phyloP scores from a whole-genome alignment of 2,888 invertebrate genomes.

The Alloscopus bannaensis region DNA sequence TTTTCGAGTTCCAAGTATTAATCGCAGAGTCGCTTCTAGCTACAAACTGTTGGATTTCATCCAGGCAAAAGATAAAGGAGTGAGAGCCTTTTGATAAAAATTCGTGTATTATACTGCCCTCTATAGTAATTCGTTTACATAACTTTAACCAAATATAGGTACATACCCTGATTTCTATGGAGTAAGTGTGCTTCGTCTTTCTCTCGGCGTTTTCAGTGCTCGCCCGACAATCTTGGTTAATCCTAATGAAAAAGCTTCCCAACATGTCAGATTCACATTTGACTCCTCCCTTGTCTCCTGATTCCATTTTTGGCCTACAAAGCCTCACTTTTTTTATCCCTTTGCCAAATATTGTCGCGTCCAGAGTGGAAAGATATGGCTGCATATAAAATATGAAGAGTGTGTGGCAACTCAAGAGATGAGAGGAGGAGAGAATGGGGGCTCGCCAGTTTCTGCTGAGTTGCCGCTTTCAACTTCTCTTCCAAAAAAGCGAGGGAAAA shows the following conservation, averaged over 20 bases:
- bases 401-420: too few species aligned
- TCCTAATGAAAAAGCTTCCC: conserved; percentile 33
- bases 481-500: not conserved
- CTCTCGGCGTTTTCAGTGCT: conserved; percentile 45
- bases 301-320: too few species aligned
- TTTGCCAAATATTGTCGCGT: conserved; percentile 34
- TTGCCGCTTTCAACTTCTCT: conserved; percentile 16
- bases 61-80: too few species aligned
- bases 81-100: too few species aligned
- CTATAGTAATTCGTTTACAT: too few species aligned
- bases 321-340: too few species aligned
- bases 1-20: conserved; percentile 8
- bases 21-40: conserved; percentile 45
- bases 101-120: too few species aligned
- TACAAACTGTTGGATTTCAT: conserved; percentile 46
- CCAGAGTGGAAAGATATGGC: not conserved
- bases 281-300: too few species aligned
- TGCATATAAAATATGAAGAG: not conserved
- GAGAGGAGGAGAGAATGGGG: too few species aligned
- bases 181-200: too few species aligned
- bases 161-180: too few species aligned
- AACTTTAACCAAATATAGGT: too few species aligned
- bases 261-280: conserved; percentile 46
- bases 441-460: not conserved
- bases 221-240: conserved; percentile 41